Conservation (phyloP, 64 coral and sea anemone species). For the Hydrozoanthus tunicans region DNA sequence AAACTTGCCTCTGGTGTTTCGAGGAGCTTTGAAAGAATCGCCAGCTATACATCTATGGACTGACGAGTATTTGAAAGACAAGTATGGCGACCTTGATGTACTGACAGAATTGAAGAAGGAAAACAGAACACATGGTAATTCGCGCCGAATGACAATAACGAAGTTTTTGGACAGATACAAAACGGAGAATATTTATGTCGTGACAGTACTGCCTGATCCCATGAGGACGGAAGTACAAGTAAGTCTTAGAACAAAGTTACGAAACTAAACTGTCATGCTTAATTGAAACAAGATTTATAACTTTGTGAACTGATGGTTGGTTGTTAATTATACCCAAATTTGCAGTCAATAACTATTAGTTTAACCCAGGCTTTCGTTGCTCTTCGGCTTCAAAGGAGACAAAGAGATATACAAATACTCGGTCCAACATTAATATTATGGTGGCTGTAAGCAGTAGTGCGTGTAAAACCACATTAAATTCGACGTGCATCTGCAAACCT, state of each 20-base stretch:
- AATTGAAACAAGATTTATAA: not conserved
- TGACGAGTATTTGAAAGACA: conserved; percentile 82
- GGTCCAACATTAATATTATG: no score
- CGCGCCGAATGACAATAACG: conserved; percentile 54
- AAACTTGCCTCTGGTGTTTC: conserved; percentile 71
- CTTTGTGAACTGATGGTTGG: not conserved
- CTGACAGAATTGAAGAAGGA: conserved; percentile 86
- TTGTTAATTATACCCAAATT: no score
- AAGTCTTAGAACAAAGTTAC: not conserved
- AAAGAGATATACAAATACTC: no score
- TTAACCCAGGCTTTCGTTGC: no score
- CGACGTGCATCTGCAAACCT: no score
- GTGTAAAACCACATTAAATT: no score
- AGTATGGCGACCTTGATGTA: conserved; percentile 93
- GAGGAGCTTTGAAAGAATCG: conserved; percentile 77
- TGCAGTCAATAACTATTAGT: no score
- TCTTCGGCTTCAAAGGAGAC: no score
- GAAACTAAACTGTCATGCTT: no score
- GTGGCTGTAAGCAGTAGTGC: no score
- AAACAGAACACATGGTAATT: conserved; percentile 75
- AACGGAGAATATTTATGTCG: conserved; percentile 84
- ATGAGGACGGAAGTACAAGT: conserved; percentile 96
- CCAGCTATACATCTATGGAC: conserved; percentile 71
- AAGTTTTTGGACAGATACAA: conserved; percentile 85
- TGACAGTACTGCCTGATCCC: conserved; percentile 93